Conservation (phyloP, 2,888 invertebrate genomes). For the Leucozona laternaria region DNA sequence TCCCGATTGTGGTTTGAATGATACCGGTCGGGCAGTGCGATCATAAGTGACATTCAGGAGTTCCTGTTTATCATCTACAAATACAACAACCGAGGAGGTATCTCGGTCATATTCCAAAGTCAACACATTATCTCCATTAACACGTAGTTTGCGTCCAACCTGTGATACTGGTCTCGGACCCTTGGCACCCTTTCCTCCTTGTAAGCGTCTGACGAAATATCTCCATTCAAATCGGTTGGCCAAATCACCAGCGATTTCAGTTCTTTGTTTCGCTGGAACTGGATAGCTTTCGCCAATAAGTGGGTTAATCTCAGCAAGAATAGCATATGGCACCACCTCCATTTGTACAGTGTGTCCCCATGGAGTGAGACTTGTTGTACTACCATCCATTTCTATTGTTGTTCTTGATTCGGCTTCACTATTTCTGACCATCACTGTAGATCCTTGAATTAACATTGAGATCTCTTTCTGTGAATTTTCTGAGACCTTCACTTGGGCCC, state of each 20-base stretch:
- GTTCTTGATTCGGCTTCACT: slow-evolving; percentile 93
- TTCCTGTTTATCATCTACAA: slow-evolving; percentile 94
- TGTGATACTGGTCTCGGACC: slow-evolving; percentile 88
- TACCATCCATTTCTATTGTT: slow-evolving; percentile 91
- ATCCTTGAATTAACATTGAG: slow-evolving; percentile 94
- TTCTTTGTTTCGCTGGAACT: slow-evolving; percentile 94
- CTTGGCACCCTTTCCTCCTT: slow-evolving; percentile 85
- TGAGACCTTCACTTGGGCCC: slow-evolving; percentile 93
- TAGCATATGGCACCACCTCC: slow-evolving; percentile 95
- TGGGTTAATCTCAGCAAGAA: slow-evolving; percentile 94
- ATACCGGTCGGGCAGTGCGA: slow-evolving; percentile 91
- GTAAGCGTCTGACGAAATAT: slow-evolving; percentile 92
- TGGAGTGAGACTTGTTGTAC: slow-evolving; percentile 91
- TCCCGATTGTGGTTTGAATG: slow-evolving; percentile 93
- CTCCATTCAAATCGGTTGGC: slow-evolving; percentile 98
- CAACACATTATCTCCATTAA: slow-evolving; percentile 95
- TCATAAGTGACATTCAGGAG: slow-evolving; percentile 94
- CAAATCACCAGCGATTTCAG: slow-evolving; percentile 94
- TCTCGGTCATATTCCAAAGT: slow-evolving; percentile 96
- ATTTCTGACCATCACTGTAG: slow-evolving; percentile 91
- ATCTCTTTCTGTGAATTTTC: slow-evolving; percentile 93
- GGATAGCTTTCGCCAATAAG: slow-evolving; percentile 95
- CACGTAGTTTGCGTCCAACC: slow-evolving; percentile 92
- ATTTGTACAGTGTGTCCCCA: slow-evolving; percentile 95
- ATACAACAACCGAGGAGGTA: slow-evolving; percentile 92